Evolutionary conservation across 2,113 vertebrate genomes (phyloP), one percentile per base, ranked within the genome.

Genomic region (Misgurnus anguillicaudatus): DNA sequence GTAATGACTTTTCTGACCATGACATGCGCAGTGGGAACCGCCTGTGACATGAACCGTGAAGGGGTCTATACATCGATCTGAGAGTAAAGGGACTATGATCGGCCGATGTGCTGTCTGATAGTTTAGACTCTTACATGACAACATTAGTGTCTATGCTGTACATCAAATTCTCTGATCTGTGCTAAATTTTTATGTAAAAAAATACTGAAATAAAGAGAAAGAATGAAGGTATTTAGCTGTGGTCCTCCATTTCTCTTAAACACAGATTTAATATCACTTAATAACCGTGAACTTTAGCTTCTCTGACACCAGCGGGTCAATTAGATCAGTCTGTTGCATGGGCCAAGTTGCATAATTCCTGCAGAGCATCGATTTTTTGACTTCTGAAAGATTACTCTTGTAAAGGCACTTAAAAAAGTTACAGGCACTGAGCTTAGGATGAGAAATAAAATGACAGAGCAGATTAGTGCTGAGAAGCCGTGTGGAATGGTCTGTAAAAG

Each of bases 251-350:
- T 57, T 58, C 10, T 58, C 24, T 24, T 70, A 24, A 70, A 55
- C 24, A 70, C 68, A 39, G n/a, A 72, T 41, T 72, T 21, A 72
- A 41, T 57, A 53, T 38, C 69, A 72, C 48, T n/a, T n/a, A n/a
- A n/a, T 16, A 58, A 53, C 51, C 51, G n/a, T 72, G 53, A 72
- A 58, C 36, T 58, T 58, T 72, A 11, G 36, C n/a, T 39, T 36
- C 36, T 58, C 31, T 72, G 38, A 72, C 69, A 72, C 41, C 41
- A 72, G 17, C 17, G 2, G 69, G 51, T 72, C 51, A 58, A 72
- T 72, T 72, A 58, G 69, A 72, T 72, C 36, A 58, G 53, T 57
- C n/a, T 38, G 9, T 38, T 58, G 69, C 53, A 41, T 53, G 38
- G 5, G 6, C 36, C 69, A 72, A 72, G 53, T 17, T 58, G 69